Evolutionary conservation across 2,113 vertebrate genomes (phyloP).

Genomic region (Prochilodus magdalenae): DNA sequence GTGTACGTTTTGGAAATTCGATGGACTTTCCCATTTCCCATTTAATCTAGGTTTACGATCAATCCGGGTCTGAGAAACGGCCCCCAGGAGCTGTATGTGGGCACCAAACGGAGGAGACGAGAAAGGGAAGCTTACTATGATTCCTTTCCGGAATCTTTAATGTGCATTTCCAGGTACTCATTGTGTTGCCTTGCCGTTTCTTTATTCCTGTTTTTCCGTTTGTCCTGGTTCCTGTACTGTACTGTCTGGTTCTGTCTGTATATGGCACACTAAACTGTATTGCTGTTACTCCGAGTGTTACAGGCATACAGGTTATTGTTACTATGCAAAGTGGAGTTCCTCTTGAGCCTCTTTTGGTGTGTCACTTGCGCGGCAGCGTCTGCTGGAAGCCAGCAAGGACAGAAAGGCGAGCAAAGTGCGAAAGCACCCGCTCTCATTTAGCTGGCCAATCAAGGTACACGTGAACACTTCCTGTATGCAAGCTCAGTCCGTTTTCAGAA

Average conservation of each 20-base stretch:
- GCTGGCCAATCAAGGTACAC: conserved; percentile 18
- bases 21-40: background rate
- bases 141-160: conserved; percentile 93
- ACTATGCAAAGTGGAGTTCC: conserved; percentile 88
- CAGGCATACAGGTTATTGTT: conserved; percentile 81
- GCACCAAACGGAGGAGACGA: conserved; percentile 83
- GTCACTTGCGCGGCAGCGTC: background rate
- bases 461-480: conserved; percentile 59
- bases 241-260: conserved; percentile 72
- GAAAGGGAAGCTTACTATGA: conserved; percentile 92
- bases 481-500: conserved; percentile 18
- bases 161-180: conserved; percentile 86
- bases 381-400: background rate
- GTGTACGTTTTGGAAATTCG: too few relatives aligned
- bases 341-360: conserved; percentile 26
- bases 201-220: conserved; percentile 55
- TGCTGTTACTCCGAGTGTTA: conserved; percentile 75
- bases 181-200: conserved; percentile 78
- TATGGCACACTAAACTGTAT: conserved; percentile 70
- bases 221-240: conserved; percentile 67
- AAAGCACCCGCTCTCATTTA: background rate
- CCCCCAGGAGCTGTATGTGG: conserved; percentile 47
- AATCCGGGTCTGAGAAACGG: background rate
- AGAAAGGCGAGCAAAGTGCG: too few relatives aligned
- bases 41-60: background rate